Conservation (phyloP, 1,140 invertebrate genomes). For the Ceratosolen fusciceps region DNA sequence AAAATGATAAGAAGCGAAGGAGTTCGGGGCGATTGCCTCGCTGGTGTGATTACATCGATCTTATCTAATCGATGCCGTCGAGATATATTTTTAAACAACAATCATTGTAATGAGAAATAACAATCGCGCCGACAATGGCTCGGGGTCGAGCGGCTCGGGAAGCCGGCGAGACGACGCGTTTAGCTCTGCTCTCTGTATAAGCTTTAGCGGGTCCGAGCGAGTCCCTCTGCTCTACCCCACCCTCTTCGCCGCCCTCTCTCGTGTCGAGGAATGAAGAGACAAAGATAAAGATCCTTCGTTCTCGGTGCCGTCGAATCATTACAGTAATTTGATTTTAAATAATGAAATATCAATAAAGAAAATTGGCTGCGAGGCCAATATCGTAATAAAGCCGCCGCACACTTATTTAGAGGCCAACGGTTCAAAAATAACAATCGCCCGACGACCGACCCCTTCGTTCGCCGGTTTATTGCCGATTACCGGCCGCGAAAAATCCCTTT, state of each 20-base stretch:
- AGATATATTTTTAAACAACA: conserved; percentile 25
- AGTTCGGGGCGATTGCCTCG: background rate
- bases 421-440: background rate
- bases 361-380: background rate
- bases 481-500: no score
- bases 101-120: conserved; percentile 17
- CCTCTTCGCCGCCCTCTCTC: no score
- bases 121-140: background rate
- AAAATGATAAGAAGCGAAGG: background rate
- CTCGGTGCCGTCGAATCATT: background rate
- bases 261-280: background rate
- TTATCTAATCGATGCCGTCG: background rate
- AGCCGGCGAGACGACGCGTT: background rate
- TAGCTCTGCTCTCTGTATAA: no score
- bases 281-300: background rate
- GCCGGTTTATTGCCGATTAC: background rate
- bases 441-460: no score
- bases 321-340: conserved; percentile 14
- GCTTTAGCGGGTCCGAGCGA: no score
- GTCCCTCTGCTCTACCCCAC: no score
- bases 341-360: conserved; percentile 7
- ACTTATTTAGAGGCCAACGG: background rate
- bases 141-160: background rate
- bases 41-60: background rate
- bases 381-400: background rate